phyloP scores from a whole-genome alignment of 2,888 invertebrate genomes.

The Drosophila suboccidentalis region DNA sequence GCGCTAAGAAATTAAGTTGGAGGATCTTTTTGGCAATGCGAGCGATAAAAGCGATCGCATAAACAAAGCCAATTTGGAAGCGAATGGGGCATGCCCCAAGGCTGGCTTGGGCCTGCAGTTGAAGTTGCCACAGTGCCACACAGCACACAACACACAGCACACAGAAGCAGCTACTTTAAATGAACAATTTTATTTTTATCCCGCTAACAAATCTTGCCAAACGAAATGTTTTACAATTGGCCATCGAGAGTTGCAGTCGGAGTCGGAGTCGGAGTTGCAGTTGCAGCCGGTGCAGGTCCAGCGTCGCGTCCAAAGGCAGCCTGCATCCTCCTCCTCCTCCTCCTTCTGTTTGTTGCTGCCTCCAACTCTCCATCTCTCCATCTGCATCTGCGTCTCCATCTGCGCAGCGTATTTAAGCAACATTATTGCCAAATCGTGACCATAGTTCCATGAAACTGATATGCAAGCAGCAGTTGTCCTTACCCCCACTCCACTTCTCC shows the following conservation, averaged over 20 bases:
- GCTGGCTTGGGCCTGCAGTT: not conserved
- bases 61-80: slow-evolving; percentile 80
- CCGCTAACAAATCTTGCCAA: slow-evolving; percentile 83
- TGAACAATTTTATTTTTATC: slow-evolving; percentile 85
- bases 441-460: slow-evolving; percentile 86
- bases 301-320: slow-evolving; percentile 45
- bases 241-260: slow-evolving; percentile 47
- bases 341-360: slow-evolving; percentile 3
- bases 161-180: slow-evolving; percentile 85
- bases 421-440: slow-evolving; percentile 86
- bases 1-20: slow-evolving; percentile 81
- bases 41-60: slow-evolving; percentile 79
- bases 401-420: slow-evolving; percentile 80
- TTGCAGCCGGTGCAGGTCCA: slow-evolving; percentile 48
- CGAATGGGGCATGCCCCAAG: slow-evolving; percentile 32
- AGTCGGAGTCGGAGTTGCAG: slow-evolving; percentile 14
- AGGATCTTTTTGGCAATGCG: slow-evolving; percentile 65
- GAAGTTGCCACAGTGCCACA: not conserved
- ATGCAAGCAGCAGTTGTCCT: slow-evolving; percentile 69
- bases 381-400: slow-evolving; percentile 17
- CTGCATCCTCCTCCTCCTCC: not conserved
- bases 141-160: slow-evolving; percentile 67
- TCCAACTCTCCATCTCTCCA: not conserved
- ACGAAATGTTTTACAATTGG: slow-evolving; percentile 83
- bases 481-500: not conserved